Evolutionary conservation across 2,797 vertebrate species (phyloP).

Genomic region (Aldrovandia affinis): DNA sequence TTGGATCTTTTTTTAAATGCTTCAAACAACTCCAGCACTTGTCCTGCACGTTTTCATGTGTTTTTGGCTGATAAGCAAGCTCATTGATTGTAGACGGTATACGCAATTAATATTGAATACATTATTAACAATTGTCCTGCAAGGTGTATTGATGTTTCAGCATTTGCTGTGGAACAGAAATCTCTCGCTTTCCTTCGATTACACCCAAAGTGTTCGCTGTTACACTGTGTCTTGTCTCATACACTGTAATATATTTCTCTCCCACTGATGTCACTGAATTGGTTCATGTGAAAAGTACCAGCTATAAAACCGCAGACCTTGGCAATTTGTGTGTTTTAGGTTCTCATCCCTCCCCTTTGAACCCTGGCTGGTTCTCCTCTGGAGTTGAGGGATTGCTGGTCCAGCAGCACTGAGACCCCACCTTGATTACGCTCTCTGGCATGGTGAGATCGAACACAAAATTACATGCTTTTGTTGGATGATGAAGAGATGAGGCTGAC

Average conservation of each 20-base stretch:
- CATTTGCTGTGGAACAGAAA: neutral
- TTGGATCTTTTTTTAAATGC: neutral
- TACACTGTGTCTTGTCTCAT: neutral
- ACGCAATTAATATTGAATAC: too few relatives aligned
- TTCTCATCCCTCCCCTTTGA: neutral
- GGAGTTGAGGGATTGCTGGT: neutral
- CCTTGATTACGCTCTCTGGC: neutral
- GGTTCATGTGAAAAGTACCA: neutral
- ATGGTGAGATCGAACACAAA: conserved; percentile 15
- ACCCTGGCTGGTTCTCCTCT: neutral
- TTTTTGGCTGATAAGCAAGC: conserved; percentile 26
- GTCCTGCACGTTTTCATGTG: neutral
- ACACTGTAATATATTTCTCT: conserved; percentile 47
- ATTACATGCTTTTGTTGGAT: conserved; percentile 15
- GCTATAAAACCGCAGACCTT: neutral
- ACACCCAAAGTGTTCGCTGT: neutral
- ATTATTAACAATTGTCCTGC: neutral
- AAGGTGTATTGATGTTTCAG: neutral
- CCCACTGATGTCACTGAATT: conserved; percentile 27
- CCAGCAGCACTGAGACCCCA: conserved; percentile 9
- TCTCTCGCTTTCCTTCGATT: neutral
- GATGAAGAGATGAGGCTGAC: conserved; percentile 31
- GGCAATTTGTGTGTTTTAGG: neutral
- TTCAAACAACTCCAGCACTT: neutral
- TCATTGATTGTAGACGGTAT: neutral